A percentile compares a stretch with the other conserved stretches of the same genome.
Evolutionary conservation across 2,797 vertebrate genomes (phyloP).

Genomic region (Varecia variegata): DNA sequence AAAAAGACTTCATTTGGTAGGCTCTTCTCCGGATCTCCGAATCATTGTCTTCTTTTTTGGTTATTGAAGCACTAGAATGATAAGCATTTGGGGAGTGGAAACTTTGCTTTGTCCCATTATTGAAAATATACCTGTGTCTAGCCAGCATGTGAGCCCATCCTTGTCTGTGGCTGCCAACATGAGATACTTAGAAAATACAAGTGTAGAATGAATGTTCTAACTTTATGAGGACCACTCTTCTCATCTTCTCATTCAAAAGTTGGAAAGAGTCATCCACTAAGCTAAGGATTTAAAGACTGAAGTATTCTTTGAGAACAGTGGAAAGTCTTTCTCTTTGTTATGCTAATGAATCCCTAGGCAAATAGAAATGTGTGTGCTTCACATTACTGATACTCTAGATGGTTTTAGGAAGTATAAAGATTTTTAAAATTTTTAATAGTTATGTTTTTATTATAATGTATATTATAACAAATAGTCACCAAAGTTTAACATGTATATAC

Average conservation of each 20-base stretch:
- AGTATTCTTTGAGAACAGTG: background rate
- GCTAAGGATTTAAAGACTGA: conserved; percentile 19
- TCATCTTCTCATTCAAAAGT: conserved; percentile 41
- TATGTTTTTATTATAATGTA: background rate
- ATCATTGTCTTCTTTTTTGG: background rate
- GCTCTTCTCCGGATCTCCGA: background rate
- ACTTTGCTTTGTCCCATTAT: background rate
- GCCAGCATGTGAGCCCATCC: background rate
- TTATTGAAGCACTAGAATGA: background rate
- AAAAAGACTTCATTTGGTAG: background rate
- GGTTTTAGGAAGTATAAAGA: background rate
- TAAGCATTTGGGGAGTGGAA: background rate
- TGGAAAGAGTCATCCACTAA: conserved; percentile 10
- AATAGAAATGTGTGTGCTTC: background rate
- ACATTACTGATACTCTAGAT: background rate
- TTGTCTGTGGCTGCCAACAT: background rate
- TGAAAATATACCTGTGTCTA: conserved; percentile 4
- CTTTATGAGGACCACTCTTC: conserved; percentile 27
- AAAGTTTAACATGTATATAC: background rate
- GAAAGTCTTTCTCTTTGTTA: conserved; percentile 33
- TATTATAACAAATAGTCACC: background rate
- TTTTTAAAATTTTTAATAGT: background rate
- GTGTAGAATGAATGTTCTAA: background rate
- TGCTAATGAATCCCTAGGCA: background rate
- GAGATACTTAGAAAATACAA: conserved; percentile 9